Conservation (phyloP, 1,140 invertebrate species). For the Cyphomyrmex costatus region DNA sequence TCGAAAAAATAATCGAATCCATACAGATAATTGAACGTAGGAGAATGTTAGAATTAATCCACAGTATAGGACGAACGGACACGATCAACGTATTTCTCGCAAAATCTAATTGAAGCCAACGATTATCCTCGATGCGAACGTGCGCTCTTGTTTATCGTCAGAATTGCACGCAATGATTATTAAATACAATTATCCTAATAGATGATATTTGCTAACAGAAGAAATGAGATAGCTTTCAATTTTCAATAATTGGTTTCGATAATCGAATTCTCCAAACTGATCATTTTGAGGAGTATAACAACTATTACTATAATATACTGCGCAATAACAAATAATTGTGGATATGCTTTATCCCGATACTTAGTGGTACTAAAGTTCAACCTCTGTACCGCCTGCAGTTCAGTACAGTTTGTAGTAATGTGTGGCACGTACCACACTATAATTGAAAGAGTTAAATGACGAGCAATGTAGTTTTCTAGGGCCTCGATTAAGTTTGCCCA, state of each 20-base stretch:
- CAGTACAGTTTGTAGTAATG: constrained; percentile 4
- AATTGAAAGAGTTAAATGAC: constrained; percentile 25
- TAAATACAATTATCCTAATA: constrained; percentile 4
- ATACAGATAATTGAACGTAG: constrained; percentile 4
- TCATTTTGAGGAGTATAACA: constrained; percentile 5
- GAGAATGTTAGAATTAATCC: constrained; percentile 23
- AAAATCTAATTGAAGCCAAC: constrained; percentile 32
- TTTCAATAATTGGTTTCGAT: background rate
- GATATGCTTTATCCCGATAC: background rate
- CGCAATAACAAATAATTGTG: background rate
- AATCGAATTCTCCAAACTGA: background rate
- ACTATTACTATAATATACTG: background rate
- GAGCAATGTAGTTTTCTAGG: constrained; percentile 34
- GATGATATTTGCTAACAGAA: background rate
- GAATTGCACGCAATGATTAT: constrained; percentile 12
- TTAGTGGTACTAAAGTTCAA: constrained; percentile 15
- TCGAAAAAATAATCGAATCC: constrained; percentile 38
- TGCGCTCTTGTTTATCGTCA: constrained; percentile 1
- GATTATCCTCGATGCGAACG: background rate
- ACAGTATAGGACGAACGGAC: background rate
- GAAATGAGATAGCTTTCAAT: background rate
- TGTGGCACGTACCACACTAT: constrained; percentile 9
- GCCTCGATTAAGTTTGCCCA: constrained; percentile 38
- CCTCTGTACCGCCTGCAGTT: background rate
- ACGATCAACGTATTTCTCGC: constrained; percentile 11